Base-by-base conservation (phyloP, 2,797 vertebrate genomes). In the Harpagifer antarcticus region DNA sequence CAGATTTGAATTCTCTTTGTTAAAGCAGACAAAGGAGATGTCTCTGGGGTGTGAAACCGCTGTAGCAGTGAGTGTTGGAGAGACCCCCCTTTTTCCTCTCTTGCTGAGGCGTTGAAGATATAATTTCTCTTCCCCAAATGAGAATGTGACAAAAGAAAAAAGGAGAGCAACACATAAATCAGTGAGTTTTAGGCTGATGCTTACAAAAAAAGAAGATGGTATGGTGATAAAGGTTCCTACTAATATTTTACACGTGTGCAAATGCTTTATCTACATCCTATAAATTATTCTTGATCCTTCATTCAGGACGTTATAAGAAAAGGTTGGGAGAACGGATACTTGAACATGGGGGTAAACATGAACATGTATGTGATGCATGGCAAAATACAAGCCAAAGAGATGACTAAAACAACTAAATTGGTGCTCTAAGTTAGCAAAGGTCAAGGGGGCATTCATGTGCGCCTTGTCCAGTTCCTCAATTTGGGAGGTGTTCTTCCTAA, bases 1-100 rank as follows among this genome's bases (percentile, higher is more conserved):
- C 82, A 71, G 79, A 86, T 87, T 89, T 83, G 79, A 88, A 83
- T 91, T 69, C 70, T 82, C 83, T 91, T 93, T 93, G 91, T 92
- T 88, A 40, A 42, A 33, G 82, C 73, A 86, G 87, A 92, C 92
- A 93, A 92, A 90, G 90, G 80, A 68, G 67, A 71, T 55, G 70
- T 83, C 82, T 93, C 70, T 86, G 90, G 88, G 85, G 81, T 77
- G 86, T 76, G 81, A 83, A 80, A 65, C 20, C 59, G 50, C 52
- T 81, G 79, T 69, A 68, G 70, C 47, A 13, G 42, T 47, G 62
- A 52, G 63, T 68, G 77, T 74, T 45, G 47, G 43, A 73, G 43
- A 33, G 13, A 42, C 10, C 33, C 33, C 33, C 33, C 33, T 9
- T 2, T 37, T 37, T 27, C 12, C 33, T 17, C 15, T 48, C n/a